These are phyloP conservation scores for Ophthalmolycus amberensis DNA, from an alignment of 2,113 vertebrate genomes.

Conservation along the genomic window DNA sequence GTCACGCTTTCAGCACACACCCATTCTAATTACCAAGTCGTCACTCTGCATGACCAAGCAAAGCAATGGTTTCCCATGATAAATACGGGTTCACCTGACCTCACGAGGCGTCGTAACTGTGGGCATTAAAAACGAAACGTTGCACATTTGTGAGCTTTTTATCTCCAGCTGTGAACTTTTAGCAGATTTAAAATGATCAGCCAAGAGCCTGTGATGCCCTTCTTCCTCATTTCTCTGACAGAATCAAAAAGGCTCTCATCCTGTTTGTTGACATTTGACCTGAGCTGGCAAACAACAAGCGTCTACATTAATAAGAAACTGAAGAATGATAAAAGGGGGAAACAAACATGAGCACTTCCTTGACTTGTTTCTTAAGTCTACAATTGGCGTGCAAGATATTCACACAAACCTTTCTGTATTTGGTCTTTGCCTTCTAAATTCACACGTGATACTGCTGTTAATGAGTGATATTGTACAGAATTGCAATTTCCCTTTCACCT, in stretches of 20 bases:
- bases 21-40: background rate
- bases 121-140: background rate
- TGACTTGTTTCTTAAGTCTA: background rate
- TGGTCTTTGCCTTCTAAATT: background rate
- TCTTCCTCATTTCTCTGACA: background rate
- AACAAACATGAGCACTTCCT: background rate
- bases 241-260: background rate
- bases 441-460: background rate
- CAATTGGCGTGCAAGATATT: background rate
- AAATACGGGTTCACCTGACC: background rate
- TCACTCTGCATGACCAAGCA: background rate
- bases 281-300: background rate
- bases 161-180: background rate
- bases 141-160: background rate
- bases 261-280: background rate
- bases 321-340: background rate
- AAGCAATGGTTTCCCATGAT: background rate
- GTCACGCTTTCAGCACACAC: conserved; percentile 11
- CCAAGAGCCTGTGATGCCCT: background rate
- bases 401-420: background rate
- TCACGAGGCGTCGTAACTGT: background rate
- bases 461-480: background rate
- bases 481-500: background rate
- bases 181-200: background rate
- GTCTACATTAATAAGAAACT: background rate